A percentile compares a stretch with the other conserved stretches of the same genome.
Conservation (phyloP, 1,140 invertebrate species). For the Caenorhabditis latens region DNA sequence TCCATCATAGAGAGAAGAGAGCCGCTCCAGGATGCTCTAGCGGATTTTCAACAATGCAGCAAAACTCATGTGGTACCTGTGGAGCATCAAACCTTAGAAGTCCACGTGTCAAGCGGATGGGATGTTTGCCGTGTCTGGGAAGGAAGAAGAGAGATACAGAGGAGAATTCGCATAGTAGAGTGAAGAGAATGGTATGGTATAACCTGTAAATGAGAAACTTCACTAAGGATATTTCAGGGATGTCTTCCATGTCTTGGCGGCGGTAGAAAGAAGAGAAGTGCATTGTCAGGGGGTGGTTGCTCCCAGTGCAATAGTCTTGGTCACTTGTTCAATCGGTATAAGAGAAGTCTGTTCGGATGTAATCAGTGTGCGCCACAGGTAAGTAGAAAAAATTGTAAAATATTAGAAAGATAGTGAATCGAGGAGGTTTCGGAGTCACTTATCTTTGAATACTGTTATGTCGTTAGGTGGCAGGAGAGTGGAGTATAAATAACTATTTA, state of each 20-base stretch:
- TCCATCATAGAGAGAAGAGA: conserved; percentile 13
- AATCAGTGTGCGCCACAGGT: conserved; percentile 2
- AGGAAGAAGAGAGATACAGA: conserved; percentile 33
- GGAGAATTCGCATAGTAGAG: not conserved
- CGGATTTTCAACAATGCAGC: conserved; percentile 18
- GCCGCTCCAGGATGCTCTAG: not conserved
- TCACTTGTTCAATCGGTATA: conserved; percentile 14
- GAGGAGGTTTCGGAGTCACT: no score
- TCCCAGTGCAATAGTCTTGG: conserved; percentile 27
- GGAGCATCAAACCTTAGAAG: conserved; percentile 28
- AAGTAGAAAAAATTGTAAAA: not conserved
- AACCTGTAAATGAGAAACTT: not conserved
- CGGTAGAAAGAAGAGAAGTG: conserved; percentile 26
- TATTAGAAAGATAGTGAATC: no score
- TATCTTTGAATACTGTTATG: no score
- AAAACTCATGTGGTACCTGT: conserved; percentile 23
- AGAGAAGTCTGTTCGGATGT: conserved; percentile 42
- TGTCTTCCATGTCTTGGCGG: conserved; percentile 21
- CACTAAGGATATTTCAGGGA: not conserved
- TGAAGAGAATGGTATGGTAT: conserved; percentile 9
- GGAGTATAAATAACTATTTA: no score
- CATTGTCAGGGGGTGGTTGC: not conserved
- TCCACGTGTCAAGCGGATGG: conserved; percentile 21
- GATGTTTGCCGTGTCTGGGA: conserved; percentile 49
- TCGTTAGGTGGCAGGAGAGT: no score